Evolutionary conservation across 2,888 invertebrate genomes (phyloP).

Genomic region (Diplazon laetatorius): DNA sequence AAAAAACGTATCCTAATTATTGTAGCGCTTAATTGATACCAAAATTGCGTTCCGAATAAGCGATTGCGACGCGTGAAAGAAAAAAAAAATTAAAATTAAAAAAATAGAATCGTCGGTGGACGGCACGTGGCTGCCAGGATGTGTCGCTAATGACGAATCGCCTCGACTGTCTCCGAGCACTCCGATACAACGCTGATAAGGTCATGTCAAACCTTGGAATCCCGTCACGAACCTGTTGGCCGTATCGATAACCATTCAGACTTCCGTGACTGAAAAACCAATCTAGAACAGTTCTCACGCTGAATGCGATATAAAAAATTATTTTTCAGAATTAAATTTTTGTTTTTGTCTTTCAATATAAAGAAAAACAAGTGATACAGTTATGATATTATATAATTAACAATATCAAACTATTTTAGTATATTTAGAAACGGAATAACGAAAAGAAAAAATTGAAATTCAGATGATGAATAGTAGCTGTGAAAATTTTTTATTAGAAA

Average conservation of each 20-base stretch:
- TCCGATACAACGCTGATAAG: conserved; percentile 55
- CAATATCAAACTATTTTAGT: too few species aligned
- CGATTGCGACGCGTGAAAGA: conserved; percentile 53
- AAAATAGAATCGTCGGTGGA: conserved; percentile 43
- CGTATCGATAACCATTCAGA: conserved; percentile 28
- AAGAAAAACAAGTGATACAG: too few species aligned
- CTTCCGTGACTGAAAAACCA: conserved; percentile 8
- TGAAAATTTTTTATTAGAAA: too few species aligned
- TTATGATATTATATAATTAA: too few species aligned
- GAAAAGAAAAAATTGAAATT: too few species aligned
- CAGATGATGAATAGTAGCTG: too few species aligned
- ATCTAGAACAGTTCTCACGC: conserved; percentile 1
- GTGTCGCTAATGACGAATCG: conserved; percentile 71
- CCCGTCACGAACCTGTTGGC: conserved; percentile 18
- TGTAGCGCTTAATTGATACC: conserved; percentile 43
- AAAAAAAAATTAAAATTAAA: too few species aligned
- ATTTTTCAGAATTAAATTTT: too few species aligned
- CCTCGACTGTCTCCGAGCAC: conserved; percentile 56
- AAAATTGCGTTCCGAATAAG: conserved; percentile 46
- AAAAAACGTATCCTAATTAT: conserved; percentile 45
- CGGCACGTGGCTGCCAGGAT: conserved; percentile 70
- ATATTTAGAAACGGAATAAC: too few species aligned
- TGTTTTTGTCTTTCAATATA: too few species aligned
- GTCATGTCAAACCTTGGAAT: conserved; percentile 3
- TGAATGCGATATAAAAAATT: neutral